Evolutionary conservation across 2,888 invertebrate species (phyloP), one percentile per base, ranked within the genome.

Genomic region (Drosophila lacicola): DNA sequence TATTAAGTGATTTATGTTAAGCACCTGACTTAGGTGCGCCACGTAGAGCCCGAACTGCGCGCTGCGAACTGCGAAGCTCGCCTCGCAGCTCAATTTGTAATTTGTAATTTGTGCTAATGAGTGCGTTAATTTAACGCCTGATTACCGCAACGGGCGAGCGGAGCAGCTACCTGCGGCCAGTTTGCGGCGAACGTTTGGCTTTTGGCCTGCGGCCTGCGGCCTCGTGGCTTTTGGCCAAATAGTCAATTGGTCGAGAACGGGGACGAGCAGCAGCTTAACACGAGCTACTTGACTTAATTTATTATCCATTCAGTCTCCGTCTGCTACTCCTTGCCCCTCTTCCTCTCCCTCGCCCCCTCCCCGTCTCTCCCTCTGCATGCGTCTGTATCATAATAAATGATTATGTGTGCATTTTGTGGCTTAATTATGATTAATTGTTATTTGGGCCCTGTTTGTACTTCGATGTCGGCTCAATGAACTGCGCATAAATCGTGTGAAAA

Each of bases 101-200:
- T 82, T 80, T 77, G 82, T 86, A 83, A 83, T 83, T 83, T 83
- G 83, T 82, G 83, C 83, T 86, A 83, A 83, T 83, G 84, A 87
- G 83, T 87, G 87, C 84, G 87, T 83, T 87, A 84, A 83, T 83
- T 83, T 86, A 83, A 83, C 80, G 83, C 87, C 82, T 83, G 83
- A 83, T 83, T 83, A 87, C 83, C 81, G 83, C 68, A 73, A 63
- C 57, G 68, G 51, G 36, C 49, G 6, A 25, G 17, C 8, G 29
- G 29, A 29, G 29, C 10, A 44, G 66, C 37, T 71, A 56, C 71
- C 74, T 79, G 86, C 55, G 76, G 70, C 44, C 74, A 69, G 63
- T 45, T 63, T 73, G 56, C 21, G 64, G 64, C 61, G 36, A n/a
- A 37, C 36, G 41, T 33, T 14, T 39, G 57, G 70, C 56, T 53